Evolutionary conservation across 2,888 invertebrate genomes (phyloP), one percentile per base, ranked within the genome.

Genomic region (Willowsia nigromaculata): DNA sequence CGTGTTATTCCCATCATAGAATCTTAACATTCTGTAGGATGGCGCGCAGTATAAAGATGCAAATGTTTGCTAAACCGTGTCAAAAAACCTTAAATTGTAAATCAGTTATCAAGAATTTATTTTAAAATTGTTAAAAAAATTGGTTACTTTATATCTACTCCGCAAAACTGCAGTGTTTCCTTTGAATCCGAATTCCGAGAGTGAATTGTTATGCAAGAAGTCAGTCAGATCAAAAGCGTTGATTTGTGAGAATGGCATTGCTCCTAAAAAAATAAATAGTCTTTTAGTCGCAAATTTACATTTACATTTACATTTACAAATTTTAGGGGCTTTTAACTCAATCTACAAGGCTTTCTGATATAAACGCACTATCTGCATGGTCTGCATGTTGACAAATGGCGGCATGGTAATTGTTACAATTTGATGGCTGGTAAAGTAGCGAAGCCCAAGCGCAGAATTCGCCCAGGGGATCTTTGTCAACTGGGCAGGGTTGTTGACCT

Each of bases 21-120:
- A 0, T 1, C 68, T 0, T n/a, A 37, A 33, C 68, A 68, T 68
- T 9, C 68, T 11, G 37, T 18, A 68, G 1, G n/a, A 33, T 1
- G 9, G 1, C 5, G 68, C 37, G 37, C 68, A 68, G 0, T 4
- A 18, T 9, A 68, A 13, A 9, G 1, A 6, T 6, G 37, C 68
- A 37, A 68, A 68, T 0, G 68, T 68, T 37, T 68, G 68, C 68
- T 68, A 13, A n/a, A n/a, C n/a, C n/a, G n/a, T n/a, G n/a, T n/a
- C n/a, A n/a, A n/a, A n/a, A n/a, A n/a, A n/a, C n/a, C n/a, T n/a
- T n/a, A n/a, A n/a, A n/a, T n/a, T n/a, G n/a, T n/a, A n/a, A n/a
- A n/a, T n/a, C n/a, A n/a, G n/a, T n/a, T n/a, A n/a, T n/a, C n/a
- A n/a, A n/a, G n/a, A n/a, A n/a, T n/a, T n/a, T n/a, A n/a, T n/a